Conservation (phyloP, 2,113 vertebrate species). For the Syngnathus floridae region DNA sequence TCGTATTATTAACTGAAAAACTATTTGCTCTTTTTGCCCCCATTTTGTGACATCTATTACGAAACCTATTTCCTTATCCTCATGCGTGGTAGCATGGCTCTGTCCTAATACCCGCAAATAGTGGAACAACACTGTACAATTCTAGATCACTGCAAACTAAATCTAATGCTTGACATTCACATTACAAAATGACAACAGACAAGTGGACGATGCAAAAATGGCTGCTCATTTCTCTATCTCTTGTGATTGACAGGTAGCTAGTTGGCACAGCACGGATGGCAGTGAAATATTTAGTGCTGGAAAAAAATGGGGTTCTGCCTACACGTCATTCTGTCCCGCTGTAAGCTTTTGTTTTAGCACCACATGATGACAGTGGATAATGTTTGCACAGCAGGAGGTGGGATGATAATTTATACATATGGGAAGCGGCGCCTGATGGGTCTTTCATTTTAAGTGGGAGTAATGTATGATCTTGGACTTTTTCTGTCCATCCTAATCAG, state of each 20-base stretch:
- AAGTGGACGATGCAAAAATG: slow-evolving; percentile 8
- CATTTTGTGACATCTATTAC: too few species aligned
- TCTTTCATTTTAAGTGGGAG: slow-evolving; percentile 14
- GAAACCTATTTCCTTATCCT: too few species aligned
- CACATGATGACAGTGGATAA: slow-evolving; percentile 30
- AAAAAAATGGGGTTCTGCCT: neutral
- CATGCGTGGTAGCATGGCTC: too few species aligned
- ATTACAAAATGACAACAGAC: slow-evolving; percentile 1
- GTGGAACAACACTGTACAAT: neutral
- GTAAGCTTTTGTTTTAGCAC: neutral
- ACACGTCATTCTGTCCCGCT: slow-evolving; percentile 19
- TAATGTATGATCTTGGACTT: slow-evolving; percentile 29
- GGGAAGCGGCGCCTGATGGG: slow-evolving; percentile 23
- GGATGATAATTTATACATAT: slow-evolving; percentile 38
- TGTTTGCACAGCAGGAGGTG: slow-evolving; percentile 17
- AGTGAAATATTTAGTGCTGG: slow-evolving; percentile 14
- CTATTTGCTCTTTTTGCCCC: too few species aligned
- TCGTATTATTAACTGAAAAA: too few species aligned
- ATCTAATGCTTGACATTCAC: neutral
- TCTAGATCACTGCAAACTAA: too few species aligned
- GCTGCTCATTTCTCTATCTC: slow-evolving; percentile 21
- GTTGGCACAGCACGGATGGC: slow-evolving; percentile 10
- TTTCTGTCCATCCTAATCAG: slow-evolving; percentile 5
- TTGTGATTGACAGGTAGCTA: slow-evolving; percentile 36
- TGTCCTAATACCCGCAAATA: too few species aligned